These are phyloP conservation scores for Casuarius casuarius DNA, from an alignment of 2,113 vertebrate genomes.

Conservation along the genomic window DNA sequence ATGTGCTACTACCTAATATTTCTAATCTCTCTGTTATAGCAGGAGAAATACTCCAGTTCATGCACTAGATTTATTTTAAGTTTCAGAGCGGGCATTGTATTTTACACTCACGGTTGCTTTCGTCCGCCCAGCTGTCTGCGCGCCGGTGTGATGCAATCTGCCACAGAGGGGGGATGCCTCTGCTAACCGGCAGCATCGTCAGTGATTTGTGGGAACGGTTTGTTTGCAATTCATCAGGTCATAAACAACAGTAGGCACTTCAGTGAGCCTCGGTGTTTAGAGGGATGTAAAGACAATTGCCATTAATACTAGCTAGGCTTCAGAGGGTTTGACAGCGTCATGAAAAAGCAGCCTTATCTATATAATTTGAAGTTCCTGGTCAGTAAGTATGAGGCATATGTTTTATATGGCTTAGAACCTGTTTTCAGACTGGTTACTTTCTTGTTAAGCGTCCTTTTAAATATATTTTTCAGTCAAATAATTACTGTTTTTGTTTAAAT, in stretches of 20 bases:
- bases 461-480: not conserved
- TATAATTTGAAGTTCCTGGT: not conserved
- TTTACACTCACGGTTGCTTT: not conserved
- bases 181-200: not conserved
- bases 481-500: conserved; percentile 29
- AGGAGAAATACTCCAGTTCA: not conserved
- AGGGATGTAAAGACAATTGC: not conserved
- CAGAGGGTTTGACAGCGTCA: not conserved
- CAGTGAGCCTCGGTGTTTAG: not conserved
- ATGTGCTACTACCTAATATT: not conserved
- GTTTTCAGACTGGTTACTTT: not conserved
- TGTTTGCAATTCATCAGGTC: not conserved
- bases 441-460: not conserved
- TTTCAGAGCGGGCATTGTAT: not conserved
- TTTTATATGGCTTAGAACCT: not conserved
- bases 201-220: not conserved
- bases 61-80: not conserved
- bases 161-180: not conserved
- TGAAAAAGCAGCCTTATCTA: not conserved
- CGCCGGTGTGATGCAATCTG: not conserved
- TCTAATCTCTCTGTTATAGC: not conserved
- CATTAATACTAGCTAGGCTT: not conserved
- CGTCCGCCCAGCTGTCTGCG: not conserved
- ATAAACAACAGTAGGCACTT: not conserved
- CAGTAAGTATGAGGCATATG: not conserved